Evolutionary conservation across 2,888 invertebrate genomes (phyloP).

Genomic region (Malacosoma neustria): DNA sequence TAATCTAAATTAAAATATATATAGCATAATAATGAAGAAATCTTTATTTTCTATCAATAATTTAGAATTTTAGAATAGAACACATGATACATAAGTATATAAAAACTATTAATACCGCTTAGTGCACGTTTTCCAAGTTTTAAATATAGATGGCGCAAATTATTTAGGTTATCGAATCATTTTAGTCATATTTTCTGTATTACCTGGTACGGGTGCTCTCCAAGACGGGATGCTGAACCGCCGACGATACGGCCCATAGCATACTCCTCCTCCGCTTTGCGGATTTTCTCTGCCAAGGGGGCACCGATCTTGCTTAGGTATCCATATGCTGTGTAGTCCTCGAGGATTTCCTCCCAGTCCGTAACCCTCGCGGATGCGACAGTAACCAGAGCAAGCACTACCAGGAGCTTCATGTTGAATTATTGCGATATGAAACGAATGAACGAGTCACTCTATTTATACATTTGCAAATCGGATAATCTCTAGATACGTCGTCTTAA

Average conservation of each 20-base stretch:
- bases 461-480: not conserved
- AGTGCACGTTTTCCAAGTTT: no score
- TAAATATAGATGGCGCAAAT: no score
- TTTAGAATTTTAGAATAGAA: no score
- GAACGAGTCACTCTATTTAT: not conserved
- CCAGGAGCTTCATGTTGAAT: slow-evolving; percentile 10
- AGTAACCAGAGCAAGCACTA: slow-evolving; percentile 7
- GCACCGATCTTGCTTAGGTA: slow-evolving; percentile 11
- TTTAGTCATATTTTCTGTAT: not conserved
- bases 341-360: slow-evolving; percentile 1
- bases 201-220: slow-evolving; percentile 21
- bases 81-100: no score
- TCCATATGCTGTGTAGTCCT: slow-evolving; percentile 10
- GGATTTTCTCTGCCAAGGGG: slow-evolving; percentile 12
- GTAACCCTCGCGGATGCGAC: slow-evolving; percentile 5
- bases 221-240: slow-evolving; percentile 12
- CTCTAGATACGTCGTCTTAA: not conserved
- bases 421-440: not conserved
- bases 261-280: slow-evolving; percentile 11
- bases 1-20: no score
- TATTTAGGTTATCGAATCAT: no score
- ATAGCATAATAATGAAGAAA: no score
- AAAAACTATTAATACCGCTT: no score
- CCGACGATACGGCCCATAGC: slow-evolving; percentile 18
- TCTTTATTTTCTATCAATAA: no score